phyloP scores from a whole-genome alignment of 1,140 invertebrate genomes.

The Formica exsecta region DNA sequence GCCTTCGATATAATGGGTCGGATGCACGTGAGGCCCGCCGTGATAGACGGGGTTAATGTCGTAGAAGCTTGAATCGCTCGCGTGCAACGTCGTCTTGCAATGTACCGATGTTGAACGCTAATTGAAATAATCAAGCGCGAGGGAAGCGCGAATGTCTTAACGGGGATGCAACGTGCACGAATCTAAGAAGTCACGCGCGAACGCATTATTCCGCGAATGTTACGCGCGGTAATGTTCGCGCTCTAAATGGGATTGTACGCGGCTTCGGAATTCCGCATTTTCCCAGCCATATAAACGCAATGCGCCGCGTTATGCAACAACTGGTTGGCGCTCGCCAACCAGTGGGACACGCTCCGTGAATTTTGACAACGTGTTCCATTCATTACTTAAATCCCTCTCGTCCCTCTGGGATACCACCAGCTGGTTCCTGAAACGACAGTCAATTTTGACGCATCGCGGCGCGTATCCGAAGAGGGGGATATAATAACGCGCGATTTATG shows the following conservation, averaged over 20 bases:
- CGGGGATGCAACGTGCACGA: not conserved
- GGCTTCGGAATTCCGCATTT: slow-evolving; percentile 72
- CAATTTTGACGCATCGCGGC: not conserved
- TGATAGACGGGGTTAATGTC: slow-evolving; percentile 34
- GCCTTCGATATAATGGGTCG: slow-evolving; percentile 8
- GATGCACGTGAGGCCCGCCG: slow-evolving; percentile 13
- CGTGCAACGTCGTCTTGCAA: slow-evolving; percentile 4
- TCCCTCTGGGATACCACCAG: not conserved
- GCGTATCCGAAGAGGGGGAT: not conserved
- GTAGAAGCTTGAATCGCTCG: slow-evolving; percentile 30
- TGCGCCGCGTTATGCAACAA: slow-evolving; percentile 71
- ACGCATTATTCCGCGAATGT: slow-evolving; percentile 28
- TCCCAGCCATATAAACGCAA: slow-evolving; percentile 71
- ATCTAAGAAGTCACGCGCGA: not conserved
- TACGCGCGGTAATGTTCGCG: slow-evolving; percentile 63
- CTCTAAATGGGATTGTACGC: slow-evolving; percentile 37
- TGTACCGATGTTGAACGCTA: slow-evolving; percentile 3
- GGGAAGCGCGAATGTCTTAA: slow-evolving; percentile 15
- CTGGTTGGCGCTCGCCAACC: slow-evolving; percentile 63
- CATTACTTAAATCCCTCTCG: slow-evolving; percentile 66
- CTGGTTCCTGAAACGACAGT: slow-evolving; percentile 29
- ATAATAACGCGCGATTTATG: slow-evolving; percentile 27
- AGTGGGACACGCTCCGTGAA: slow-evolving; percentile 75
- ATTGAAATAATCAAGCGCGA: slow-evolving; percentile 39
- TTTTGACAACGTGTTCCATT: slow-evolving; percentile 78